A percentile compares a stretch with the other conserved stretches of the same genome.
Conservation (phyloP, 2,113 vertebrate species). For the Sterna hirundo region DNA sequence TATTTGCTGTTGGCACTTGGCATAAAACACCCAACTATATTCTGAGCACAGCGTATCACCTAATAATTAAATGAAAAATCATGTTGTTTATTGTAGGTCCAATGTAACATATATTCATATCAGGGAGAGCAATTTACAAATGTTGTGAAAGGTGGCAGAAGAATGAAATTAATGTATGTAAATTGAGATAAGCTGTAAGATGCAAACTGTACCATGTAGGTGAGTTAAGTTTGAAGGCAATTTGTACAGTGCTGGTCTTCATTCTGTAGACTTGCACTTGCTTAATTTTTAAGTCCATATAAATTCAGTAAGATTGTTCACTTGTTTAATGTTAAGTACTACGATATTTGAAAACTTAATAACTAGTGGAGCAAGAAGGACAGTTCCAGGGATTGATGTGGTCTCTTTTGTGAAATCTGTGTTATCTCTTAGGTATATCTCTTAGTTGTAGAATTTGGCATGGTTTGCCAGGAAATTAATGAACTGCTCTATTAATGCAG, state of each 20-base stretch:
- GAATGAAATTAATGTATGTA: neutral
- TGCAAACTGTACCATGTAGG: neutral
- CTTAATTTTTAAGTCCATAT: neutral
- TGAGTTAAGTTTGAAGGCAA: neutral
- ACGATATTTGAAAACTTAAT: neutral
- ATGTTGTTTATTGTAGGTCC: neutral
- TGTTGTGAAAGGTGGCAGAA: constrained; percentile 7
- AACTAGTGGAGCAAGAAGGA: neutral
- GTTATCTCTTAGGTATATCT: neutral
- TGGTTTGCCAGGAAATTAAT: neutral
- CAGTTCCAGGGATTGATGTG: neutral
- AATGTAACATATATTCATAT: neutral
- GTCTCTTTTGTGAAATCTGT: neutral
- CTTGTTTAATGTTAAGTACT: neutral
- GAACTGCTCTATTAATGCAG: neutral
- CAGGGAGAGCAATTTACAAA: neutral
- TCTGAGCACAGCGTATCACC: constrained; percentile 14
- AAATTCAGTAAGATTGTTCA: neutral
- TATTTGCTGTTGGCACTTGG: constrained; percentile 58
- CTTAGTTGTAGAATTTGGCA: neutral
- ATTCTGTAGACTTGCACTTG: neutral
- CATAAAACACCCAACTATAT: neutral
- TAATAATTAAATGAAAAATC: constrained; percentile 30
- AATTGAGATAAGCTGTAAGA: neutral
- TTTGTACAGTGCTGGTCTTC: neutral